Percentiles rank a stretch among this genome's conserved stretches.
These are phyloP conservation scores for Periplaneta americana DNA, from an alignment of 1,140 invertebrate species.

Conservation along the genomic window DNA sequence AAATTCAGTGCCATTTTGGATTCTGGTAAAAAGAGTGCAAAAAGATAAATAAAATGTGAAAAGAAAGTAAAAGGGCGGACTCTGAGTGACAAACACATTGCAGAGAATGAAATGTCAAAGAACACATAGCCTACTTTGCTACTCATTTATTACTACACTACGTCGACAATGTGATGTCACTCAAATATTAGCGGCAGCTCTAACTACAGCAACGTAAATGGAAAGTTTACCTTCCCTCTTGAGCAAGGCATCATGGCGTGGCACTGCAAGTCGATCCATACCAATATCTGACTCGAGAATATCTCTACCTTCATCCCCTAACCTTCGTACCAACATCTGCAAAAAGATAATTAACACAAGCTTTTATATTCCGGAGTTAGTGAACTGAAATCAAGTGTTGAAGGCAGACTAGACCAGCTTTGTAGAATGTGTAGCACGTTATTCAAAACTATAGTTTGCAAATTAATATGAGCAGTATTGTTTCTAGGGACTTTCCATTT, in stretches of 20 bases:
- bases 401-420: no score
- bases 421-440: no score
- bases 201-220: not conserved
- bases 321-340: conserved; percentile 49
- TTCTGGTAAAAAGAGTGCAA: not conserved
- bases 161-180: no score
- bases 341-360: no score
- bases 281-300: conserved; percentile 32
- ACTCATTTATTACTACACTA: no score
- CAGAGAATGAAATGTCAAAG: no score
- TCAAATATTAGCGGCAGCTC: not conserved
- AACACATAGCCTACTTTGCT: no score
- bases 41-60: not conserved
- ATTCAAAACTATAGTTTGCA: no score
- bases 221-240: conserved; percentile 43
- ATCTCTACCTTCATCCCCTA: conserved; percentile 46
- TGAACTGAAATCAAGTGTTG: no score
- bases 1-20: not conserved
- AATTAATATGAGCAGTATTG: no score
- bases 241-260: conserved; percentile 29
- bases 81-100: not conserved
- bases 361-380: no score
- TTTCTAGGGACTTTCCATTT: no score
- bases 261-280: conserved; percentile 31
- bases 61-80: not conserved